Conservation (phyloP, 64 coral and sea anemone species). For the Exaiptasia diaphana region DNA sequence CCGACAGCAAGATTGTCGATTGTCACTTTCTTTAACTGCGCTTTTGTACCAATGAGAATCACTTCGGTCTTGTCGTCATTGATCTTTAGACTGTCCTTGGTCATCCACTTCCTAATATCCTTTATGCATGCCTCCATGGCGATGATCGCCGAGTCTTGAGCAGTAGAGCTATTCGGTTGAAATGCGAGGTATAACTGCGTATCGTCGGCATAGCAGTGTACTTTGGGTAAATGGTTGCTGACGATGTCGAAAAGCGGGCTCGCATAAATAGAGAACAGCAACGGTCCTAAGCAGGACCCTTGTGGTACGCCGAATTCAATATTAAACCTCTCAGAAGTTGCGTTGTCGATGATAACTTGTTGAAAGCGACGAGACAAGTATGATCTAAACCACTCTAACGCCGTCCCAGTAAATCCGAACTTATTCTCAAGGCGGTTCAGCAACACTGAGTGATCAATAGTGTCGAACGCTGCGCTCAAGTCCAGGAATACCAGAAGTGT, state of each 20-base stretch:
- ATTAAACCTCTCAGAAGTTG: background rate
- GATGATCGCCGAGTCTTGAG: conserved; percentile 5
- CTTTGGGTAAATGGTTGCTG: conserved; percentile 7
- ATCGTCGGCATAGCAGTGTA: conserved; percentile 37
- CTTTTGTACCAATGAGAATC: conserved; percentile 43
- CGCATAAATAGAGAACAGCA: conserved; percentile 23
- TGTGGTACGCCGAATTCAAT: background rate
- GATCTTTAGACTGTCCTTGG: conserved; percentile 30
- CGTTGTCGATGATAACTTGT: background rate
- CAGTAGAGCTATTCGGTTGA: background rate
- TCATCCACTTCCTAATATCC: conserved; percentile 37
- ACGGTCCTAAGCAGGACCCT: conserved; percentile 11
- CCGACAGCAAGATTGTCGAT: conserved; percentile 3
- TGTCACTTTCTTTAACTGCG: conserved; percentile 8
- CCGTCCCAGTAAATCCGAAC: conserved; percentile 3
- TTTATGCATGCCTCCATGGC: conserved; percentile 23
- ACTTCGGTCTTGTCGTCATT: conserved; percentile 40
- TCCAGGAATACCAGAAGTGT: background rate
- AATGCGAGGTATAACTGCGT: conserved; percentile 14
- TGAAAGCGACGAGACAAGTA: background rate
- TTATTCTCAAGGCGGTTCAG: background rate
- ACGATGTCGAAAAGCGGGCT: conserved; percentile 21
- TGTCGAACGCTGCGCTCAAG: too few relatives aligned
- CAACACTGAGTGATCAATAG: background rate
- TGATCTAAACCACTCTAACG: conserved; percentile 9